Conservation (phyloP, 2,113 vertebrate species). For the Prinia subflava region DNA sequence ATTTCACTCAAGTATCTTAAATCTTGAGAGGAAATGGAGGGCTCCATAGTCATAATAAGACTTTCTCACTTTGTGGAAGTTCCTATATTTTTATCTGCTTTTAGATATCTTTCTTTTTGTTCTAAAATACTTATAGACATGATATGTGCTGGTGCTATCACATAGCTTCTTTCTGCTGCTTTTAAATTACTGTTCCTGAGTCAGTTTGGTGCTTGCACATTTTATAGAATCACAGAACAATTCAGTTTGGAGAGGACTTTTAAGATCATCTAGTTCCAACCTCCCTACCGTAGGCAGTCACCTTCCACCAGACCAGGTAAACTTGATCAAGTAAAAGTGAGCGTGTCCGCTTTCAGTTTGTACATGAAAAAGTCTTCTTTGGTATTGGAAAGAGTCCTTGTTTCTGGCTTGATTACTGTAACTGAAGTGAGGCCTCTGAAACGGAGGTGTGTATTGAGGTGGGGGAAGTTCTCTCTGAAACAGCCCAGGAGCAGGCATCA, state of each 20-base stretch:
- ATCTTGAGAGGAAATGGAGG: background rate
- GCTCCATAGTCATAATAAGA: background rate
- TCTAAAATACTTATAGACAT: background rate
- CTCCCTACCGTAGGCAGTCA: background rate
- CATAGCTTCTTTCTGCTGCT: background rate
- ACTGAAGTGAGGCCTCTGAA: background rate
- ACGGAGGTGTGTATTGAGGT: background rate
- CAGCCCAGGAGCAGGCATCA: background rate
- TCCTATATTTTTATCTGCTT: background rate
- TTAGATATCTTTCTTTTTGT: background rate
- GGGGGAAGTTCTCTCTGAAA: background rate
- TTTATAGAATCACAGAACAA: background rate
- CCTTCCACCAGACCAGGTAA: background rate
- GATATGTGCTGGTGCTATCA: background rate
- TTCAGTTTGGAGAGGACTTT: background rate
- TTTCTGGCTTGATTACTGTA: background rate
- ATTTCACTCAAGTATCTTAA: background rate
- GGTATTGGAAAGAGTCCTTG: background rate
- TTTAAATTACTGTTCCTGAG: background rate
- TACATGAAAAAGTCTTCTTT: background rate
- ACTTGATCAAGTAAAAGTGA: background rate
- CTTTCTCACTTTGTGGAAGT: background rate
- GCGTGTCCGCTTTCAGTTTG: background rate
- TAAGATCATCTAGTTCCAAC: background rate
- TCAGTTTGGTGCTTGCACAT: background rate